A percentile compares a stretch with the other conserved stretches of the same genome.
Evolutionary conservation across 2,113 vertebrate species (phyloP).

Genomic region (Nesoenas mayeri): DNA sequence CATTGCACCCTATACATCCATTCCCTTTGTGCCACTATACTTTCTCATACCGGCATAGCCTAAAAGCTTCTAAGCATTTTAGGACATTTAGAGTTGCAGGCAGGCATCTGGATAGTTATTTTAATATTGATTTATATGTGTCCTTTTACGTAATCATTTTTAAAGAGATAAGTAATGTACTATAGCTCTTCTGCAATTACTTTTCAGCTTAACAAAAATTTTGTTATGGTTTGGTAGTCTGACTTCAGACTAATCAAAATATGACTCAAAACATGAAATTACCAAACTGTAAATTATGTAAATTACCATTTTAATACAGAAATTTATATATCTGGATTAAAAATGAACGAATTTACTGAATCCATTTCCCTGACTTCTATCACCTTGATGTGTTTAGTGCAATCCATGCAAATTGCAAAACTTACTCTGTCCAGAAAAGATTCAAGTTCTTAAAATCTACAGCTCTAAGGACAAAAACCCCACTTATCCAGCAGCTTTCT

Average conservation of each 20-base stretch:
- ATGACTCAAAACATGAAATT: not conserved
- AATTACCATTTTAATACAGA: not conserved
- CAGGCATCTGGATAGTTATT: not conserved
- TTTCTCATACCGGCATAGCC: not conserved
- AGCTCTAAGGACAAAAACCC: not conserved
- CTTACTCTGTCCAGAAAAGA: not conserved
- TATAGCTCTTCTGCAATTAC: not conserved
- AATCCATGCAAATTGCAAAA: not conserved
- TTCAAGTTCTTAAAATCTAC: not conserved
- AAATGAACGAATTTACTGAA: not conserved
- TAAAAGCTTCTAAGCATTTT: not conserved
- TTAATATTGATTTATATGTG: not conserved
- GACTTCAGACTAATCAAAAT: not conserved
- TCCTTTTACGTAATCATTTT: not conserved
- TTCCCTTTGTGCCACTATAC: not conserved
- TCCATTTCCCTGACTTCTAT: not conserved
- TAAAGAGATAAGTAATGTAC: not conserved
- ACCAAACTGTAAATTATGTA: not conserved
- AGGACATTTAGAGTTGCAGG: not conserved
- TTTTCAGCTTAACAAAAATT: not conserved
- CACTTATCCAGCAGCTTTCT: not conserved
- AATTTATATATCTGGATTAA: not conserved
- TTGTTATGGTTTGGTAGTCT: not conserved
- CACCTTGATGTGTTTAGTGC: not conserved
- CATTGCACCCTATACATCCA: not conserved